phyloP scores from a whole-genome alignment of 2,113 vertebrate species.

The Scolopax mira region DNA sequence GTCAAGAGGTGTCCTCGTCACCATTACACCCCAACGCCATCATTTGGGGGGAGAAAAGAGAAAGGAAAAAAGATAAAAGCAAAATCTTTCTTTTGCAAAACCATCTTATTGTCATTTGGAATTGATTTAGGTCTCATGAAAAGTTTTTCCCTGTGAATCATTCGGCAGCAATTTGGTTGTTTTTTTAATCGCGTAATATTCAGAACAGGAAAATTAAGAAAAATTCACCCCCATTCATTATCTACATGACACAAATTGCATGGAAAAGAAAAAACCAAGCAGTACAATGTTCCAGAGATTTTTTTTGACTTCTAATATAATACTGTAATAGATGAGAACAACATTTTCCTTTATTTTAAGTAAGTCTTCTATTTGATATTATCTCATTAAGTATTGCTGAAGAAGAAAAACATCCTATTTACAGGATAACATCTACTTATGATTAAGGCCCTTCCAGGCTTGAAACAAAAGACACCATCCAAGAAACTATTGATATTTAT shows the following conservation, averaged over 20 bases:
- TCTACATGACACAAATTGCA: not conserved
- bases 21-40: not conserved
- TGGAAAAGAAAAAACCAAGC: not conserved
- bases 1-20: not conserved
- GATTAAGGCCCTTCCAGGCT: conserved; percentile 12
- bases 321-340: not conserved
- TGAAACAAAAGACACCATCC: not conserved
- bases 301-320: not conserved
- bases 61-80: rapidly evolving
- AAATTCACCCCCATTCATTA: not conserved
- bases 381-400: not conserved
- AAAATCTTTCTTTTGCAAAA: not conserved
- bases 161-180: not conserved
- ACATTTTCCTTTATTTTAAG: not conserved
- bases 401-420: not conserved
- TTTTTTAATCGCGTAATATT: not conserved
- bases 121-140: not conserved
- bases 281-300: not conserved
- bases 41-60: rapidly evolving
- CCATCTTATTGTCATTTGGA: not conserved
- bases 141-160: not conserved
- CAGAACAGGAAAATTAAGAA: not conserved
- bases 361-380: not conserved
- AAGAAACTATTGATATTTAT: not conserved
- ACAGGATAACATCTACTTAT: not conserved